Evolutionary conservation across 1,140 invertebrate species (phyloP), one percentile per base, ranked within the genome.

Genomic region (Trinorchestia longiramus): DNA sequence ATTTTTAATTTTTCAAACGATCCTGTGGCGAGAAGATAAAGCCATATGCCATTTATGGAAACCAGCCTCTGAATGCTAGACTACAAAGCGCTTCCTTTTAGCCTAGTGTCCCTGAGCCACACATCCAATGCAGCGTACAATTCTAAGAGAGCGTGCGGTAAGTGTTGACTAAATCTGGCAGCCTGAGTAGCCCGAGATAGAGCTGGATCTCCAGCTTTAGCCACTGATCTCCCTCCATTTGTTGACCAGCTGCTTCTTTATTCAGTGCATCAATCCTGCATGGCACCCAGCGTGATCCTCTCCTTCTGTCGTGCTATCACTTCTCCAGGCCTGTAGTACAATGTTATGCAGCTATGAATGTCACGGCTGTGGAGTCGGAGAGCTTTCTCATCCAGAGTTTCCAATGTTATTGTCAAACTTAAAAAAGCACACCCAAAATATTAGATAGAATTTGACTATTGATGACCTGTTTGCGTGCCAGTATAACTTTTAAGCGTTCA

Each of bases 171-270:
- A 77, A 77, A 77, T 77, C 62, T 77, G 15, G 28, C 47, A 77
- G 62, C 62, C 62, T 77, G 11, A 77, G 62, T 77, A 36, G 8
- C 62, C 1, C 62, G 62, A 23, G 62, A 28, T 36, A 77, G 15
- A 3, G 62, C 11, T 11, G 62, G 62, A 77, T 77, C 36, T 11
- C 62, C 15, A 77, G 15, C 62, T 77, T 28, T 77, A 11, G 62
- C 28, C 11, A 11, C 62, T 77, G 62, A 77, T 77, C 62, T 77
- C 28, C 62, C 62, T 19, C 62, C 62, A 77, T 77, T 77, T 77
- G 62, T 77, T 77, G 62, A 77, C 62, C 62, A 77, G 62, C 62
- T 77, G 62, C 62, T 77, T 77, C 62, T 77, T 77, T 77, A 77
- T 77, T 77, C 62, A 77, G 62, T 28, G 28, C 62, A 11, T 77